Percentiles rank a stretch among this genome's conserved stretches.
These are phyloP conservation scores for Trematocara zebra DNA, from an alignment of 2,113 vertebrate species.

Conservation along the genomic window DNA sequence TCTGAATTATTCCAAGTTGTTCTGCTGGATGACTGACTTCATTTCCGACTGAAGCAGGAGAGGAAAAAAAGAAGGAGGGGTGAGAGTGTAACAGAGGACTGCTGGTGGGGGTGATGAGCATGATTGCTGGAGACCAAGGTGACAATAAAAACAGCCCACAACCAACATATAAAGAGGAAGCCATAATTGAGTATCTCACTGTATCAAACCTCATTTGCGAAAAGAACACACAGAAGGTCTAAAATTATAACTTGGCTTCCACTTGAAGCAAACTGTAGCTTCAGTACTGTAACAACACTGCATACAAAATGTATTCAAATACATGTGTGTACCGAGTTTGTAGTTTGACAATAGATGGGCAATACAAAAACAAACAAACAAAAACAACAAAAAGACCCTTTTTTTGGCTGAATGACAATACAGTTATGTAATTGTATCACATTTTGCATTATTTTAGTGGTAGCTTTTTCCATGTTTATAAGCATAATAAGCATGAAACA, in stretches of 20 bases:
- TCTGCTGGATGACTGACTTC: constrained; percentile 78
- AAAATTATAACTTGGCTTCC: not conserved
- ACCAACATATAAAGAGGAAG: not conserved
- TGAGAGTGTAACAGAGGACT: constrained; percentile 12
- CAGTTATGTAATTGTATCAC: not conserved
- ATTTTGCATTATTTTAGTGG: not conserved
- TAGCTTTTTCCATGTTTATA: not conserved
- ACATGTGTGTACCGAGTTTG: not conserved
- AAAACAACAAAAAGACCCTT: not conserved
- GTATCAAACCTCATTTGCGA: not conserved
- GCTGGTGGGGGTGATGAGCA: constrained; percentile 11
- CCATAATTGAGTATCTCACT: not conserved
- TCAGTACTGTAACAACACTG: not conserved
- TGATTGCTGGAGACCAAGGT: constrained; percentile 26
- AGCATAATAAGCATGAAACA: not conserved
- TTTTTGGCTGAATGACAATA: not conserved
- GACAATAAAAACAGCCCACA: constrained; percentile 22
- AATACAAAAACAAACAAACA: not conserved
- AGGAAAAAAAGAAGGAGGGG: constrained; percentile 48
- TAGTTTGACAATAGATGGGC: not conserved
- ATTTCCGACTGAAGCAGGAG: constrained; percentile 68
- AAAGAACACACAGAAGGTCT: not conserved
- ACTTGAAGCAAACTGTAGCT: not conserved
- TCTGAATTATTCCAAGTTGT: constrained; percentile 74
- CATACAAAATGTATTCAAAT: not conserved